Evolutionary conservation across 2,888 invertebrate species (phyloP), one percentile per base, ranked within the genome.

Genomic region (Leptinotarsa tumamoca): DNA sequence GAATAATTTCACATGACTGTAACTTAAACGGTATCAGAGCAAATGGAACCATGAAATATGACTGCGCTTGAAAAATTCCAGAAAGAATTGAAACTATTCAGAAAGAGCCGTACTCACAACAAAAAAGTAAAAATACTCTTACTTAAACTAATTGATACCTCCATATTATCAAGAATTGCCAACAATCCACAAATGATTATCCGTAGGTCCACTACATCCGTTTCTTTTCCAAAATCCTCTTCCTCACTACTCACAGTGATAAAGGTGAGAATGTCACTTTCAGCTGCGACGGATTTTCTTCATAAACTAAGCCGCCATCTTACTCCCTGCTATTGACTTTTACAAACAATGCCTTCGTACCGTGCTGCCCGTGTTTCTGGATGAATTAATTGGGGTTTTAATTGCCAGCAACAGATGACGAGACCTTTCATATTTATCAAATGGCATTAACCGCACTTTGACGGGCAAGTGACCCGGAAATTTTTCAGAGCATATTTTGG

Each of bases 281-380:
- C 76, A 76, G 76, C 73, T 73, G 73, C 52, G 73, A 63, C 43
- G 68, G 76, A 70, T 66, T 72, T 70, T 67, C 67, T 54, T 72
- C 66, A 56, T 73, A 50, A 76, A 73, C 68, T 56, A 18, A 27
- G 54, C 70, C 73, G 73, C 76, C 76, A 73, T 73, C 76, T 76
- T 76, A 43, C 52, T 68, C 58, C 43, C 72, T 75, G 72, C 21
- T 77, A 77, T 77, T 69, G 77, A 77, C 77, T 77, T 77, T 69
- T 58, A 71, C 77, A 72, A 74, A 77, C 77, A 77, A 77, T 77
- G 77, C 77, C 71, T 67, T 70, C 76, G 61, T 73, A 61, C 56
- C 69, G 67, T 73, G 71, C 52, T 58, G 52, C 23, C 56, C 69
- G 52, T 70, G 68, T 61, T 50, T 43, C 51, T 43, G 18, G 15